Conservation (phyloP, 2,888 invertebrate genomes). For the Sipha maydis region DNA sequence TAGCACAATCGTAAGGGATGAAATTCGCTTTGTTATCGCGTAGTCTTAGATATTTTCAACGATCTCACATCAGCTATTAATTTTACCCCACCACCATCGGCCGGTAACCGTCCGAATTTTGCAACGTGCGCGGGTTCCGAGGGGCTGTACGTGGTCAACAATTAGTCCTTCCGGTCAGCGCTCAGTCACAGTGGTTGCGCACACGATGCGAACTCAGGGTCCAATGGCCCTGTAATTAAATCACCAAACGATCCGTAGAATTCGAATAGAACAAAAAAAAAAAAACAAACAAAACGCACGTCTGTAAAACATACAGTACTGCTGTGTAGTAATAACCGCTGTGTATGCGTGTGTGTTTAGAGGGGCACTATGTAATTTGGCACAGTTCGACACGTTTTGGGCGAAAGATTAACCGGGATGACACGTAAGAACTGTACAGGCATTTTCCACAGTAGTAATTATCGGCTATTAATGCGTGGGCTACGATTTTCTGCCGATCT, state of each 20-base stretch:
- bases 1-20: too few relatives aligned
- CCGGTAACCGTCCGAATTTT: neutral
- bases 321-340: neutral
- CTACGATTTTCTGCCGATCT: slow-evolving; percentile 9
- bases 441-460: neutral
- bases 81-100: neutral
- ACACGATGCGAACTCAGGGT: slow-evolving; percentile 42
- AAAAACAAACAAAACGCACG: neutral
- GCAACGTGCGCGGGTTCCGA: neutral
- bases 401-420: slow-evolving; percentile 30
- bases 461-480: neutral
- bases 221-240: slow-evolving; percentile 57
- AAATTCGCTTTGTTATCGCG: neutral
- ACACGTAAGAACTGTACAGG: neutral
- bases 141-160: slow-evolving; percentile 18
- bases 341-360: neutral
- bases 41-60: neutral
- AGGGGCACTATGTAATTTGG: neutral
- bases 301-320: neutral
- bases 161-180: slow-evolving; percentile 49
- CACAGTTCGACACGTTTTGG: neutral
- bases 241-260: slow-evolving; percentile 48
- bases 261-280: slow-evolving; percentile 29
- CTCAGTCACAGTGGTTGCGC: slow-evolving; percentile 38
- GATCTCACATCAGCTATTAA: too few relatives aligned